These are phyloP conservation scores for Scolanthus callimorphus DNA, from an alignment of 92 coral and sea anemone species.

Conservation along the genomic window DNA sequence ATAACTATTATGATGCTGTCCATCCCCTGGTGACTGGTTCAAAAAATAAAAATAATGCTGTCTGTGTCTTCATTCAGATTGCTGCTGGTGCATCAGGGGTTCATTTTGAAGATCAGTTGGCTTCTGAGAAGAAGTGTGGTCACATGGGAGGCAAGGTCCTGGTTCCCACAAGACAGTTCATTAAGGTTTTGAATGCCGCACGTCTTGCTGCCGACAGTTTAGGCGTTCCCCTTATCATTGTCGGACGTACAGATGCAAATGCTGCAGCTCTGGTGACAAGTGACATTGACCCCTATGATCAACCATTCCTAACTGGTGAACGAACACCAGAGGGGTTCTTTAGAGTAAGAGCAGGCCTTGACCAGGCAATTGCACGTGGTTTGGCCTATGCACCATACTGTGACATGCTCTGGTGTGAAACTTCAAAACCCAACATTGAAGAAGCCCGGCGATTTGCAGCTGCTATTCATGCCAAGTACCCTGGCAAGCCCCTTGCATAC, in stretches of 20 bases:
- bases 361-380: slow-evolving; percentile 93
- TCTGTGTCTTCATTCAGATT: too few relatives aligned
- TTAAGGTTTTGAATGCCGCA: slow-evolving; percentile 91
- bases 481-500: slow-evolving; percentile 98
- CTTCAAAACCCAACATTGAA: slow-evolving; percentile 84
- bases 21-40: too few relatives aligned
- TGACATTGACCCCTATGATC: slow-evolving; percentile 91
- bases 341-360: slow-evolving; percentile 74
- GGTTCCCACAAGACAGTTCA: slow-evolving; percentile 94
- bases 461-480: slow-evolving; percentile 83
- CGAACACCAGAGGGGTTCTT: slow-evolving; percentile 95
- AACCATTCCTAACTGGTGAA: slow-evolving; percentile 92
- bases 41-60: too few relatives aligned
- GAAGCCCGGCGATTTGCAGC: slow-evolving; percentile 91
- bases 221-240: slow-evolving; percentile 89
- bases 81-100: slow-evolving; percentile 94
- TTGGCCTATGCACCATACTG: slow-evolving; percentile 96
- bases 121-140: slow-evolving; percentile 99
- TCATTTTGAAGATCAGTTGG: slow-evolving; percentile 96
- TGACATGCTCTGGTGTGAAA: slow-evolving; percentile 96
- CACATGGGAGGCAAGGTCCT: slow-evolving; percentile 99
- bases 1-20: too few relatives aligned
- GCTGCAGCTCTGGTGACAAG: slow-evolving; percentile 92
- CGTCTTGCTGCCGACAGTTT: slow-evolving; percentile 87
- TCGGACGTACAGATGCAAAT: slow-evolving; percentile 97